Evolutionary conservation across 2,888 invertebrate genomes (phyloP).

Genomic region (Philhelius pedissequus): DNA sequence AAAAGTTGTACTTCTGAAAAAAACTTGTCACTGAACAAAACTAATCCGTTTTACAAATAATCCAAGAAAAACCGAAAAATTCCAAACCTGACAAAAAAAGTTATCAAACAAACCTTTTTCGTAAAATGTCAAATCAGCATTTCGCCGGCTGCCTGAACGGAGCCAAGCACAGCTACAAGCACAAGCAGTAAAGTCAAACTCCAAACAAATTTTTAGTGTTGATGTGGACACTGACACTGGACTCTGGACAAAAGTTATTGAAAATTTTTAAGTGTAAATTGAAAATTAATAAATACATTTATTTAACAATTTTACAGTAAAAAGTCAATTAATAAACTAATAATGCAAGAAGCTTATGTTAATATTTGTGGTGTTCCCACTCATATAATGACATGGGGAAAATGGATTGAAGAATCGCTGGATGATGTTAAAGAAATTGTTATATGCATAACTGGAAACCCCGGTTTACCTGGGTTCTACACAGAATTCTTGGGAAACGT

Average conservation of each 20-base stretch:
- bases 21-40: too few relatives aligned
- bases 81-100: not conserved
- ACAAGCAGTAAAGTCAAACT: too few relatives aligned
- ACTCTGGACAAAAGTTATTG: too few relatives aligned
- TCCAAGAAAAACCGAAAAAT: too few relatives aligned
- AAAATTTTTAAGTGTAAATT: not conserved
- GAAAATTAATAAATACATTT: not conserved
- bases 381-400: constrained; percentile 86
- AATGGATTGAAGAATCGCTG: constrained; percentile 83
- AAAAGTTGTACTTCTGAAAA: too few relatives aligned
- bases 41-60: too few relatives aligned
- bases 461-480: constrained; percentile 91
- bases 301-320: not conserved
- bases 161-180: too few relatives aligned
- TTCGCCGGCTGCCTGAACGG: not conserved
- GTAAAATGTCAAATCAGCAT: not conserved
- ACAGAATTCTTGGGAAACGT: constrained; percentile 85
- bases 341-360: constrained; percentile 78
- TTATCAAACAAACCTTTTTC: not conserved
- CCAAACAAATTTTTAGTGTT: too few relatives aligned
- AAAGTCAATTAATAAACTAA: not conserved
- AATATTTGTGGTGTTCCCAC: constrained; percentile 85
- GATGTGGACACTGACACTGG: constrained; percentile 15
- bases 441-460: constrained; percentile 91
- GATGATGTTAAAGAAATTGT: constrained; percentile 83